Base-by-base conservation (phyloP, 1,140 invertebrate genomes). In the Akabosia matsudoensis region DNA sequence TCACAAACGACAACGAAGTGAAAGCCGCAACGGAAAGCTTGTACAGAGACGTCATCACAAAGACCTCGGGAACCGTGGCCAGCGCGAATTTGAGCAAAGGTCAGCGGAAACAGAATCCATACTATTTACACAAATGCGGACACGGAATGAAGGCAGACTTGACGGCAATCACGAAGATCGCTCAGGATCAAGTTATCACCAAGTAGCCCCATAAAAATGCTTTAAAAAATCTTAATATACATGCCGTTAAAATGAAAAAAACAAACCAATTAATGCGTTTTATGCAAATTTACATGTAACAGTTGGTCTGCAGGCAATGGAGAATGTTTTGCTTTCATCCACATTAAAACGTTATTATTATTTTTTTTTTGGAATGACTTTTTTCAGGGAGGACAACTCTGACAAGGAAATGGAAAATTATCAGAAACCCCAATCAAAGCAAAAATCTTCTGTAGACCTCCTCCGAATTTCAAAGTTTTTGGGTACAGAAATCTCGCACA, bases 121-220 rank as follows among this genome's bases (percentile, higher is more conserved):
- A 72, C 24, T 77, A 76, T 34, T 26, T 78, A 30, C 51, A 64
- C 1, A 76, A 54, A 74, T 61, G 54, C 16, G 24, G 73, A 7
- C 52, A 78, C 75, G 79, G 76, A 34, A 72, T 73, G 33, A 74
- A 78, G 28, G 79, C 76, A 0, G 79, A 79, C 31, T 31, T 79
- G 13, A 28, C 70, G 0, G 31, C 79, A 0, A 56, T 79, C 16
- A 72, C 70, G 2, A 34, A 37, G 30, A 14, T 72, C 18, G 22
- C 45, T 18, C 70, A 45, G 16, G 18, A 34, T 37, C 70, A 33
- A 13, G 2, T 72, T 13, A 16, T 22, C 16, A 7, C 45, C 7
- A 34, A 28, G 33, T 72, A 70, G 10, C 16, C 31, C 31, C 33
- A 64, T 13, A n/a, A n/a, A n/a, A 14, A 14, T 52, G 13, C n/a